These are phyloP conservation scores for Elanus axillaris DNA, from an alignment of 2,113 vertebrate species.

Conservation along the genomic window DNA sequence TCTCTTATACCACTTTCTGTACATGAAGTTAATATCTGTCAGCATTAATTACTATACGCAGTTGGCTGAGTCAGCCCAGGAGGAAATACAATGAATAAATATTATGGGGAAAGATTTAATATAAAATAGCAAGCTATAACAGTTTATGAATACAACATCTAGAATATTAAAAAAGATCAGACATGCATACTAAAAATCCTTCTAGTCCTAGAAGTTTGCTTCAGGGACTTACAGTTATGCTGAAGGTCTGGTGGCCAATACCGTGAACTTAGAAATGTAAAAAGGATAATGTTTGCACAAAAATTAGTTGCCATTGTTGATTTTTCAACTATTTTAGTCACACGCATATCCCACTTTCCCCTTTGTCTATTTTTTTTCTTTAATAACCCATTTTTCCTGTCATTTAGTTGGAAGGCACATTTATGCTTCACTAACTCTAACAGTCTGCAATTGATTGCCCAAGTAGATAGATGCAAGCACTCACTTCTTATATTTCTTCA, in stretches of 20 bases:
- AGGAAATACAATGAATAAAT: background rate
- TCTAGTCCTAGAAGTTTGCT: background rate
- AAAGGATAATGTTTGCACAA: background rate
- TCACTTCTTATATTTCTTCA: background rate
- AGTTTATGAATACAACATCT: background rate
- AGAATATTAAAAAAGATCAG: background rate
- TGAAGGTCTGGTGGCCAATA: background rate
- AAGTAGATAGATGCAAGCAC: background rate
- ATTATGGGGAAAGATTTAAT: background rate
- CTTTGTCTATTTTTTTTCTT: background rate
- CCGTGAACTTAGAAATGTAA: background rate
- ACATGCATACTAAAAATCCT: background rate
- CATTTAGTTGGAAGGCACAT: background rate
- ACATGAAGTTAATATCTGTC: background rate
- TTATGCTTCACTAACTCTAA: background rate
- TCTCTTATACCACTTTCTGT: background rate
- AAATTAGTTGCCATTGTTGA: background rate
- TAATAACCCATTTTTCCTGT: background rate
- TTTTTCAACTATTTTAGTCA: background rate
- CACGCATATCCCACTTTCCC: background rate
- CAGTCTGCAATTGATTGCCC: background rate
- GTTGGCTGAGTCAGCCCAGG: background rate
- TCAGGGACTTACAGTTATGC: background rate
- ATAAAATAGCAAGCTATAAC: background rate
- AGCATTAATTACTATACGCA: background rate